Evolutionary conservation across 1,140 invertebrate genomes (phyloP).

Genomic region (Pseudomyrmex pallidus): DNA sequence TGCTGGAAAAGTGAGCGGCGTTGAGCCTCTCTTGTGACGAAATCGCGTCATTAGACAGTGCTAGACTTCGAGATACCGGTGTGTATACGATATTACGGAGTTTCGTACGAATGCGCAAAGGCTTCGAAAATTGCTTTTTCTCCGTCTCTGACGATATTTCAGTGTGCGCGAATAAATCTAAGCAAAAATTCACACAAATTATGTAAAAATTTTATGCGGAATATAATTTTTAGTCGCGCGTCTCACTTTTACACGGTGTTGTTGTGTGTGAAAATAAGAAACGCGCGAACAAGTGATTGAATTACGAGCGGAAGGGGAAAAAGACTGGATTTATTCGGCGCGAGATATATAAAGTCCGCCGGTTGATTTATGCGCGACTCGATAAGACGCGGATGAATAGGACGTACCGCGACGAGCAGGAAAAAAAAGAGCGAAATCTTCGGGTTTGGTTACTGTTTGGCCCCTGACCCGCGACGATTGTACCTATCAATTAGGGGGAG

Average conservation of each 20-base stretch:
- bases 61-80: background rate
- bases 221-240: no score
- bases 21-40: constrained; percentile 54
- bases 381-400: constrained; percentile 21
- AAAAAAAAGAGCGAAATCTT: constrained; percentile 27
- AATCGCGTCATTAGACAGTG: constrained; percentile 29
- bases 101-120: background rate
- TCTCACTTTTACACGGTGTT: no score
- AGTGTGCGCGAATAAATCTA: no score
- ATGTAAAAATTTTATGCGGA: no score
- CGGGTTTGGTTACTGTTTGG: constrained; percentile 23
- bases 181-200: no score
- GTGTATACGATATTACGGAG: background rate
- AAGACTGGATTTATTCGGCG: constrained; percentile 14
- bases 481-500: constrained; percentile 76
- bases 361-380: constrained; percentile 12
- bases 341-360: constrained; percentile 36
- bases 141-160: no score
- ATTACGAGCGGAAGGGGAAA: background rate
- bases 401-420: background rate
- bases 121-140: no score
- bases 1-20: constrained; percentile 65
- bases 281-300: background rate
- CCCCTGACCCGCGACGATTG: constrained; percentile 70
- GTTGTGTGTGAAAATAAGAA: background rate